A percentile compares a stretch with the other conserved stretches of the same genome.
phyloP scores from a whole-genome alignment of 2,888 invertebrate species.

The Macrophya alboannulata region DNA sequence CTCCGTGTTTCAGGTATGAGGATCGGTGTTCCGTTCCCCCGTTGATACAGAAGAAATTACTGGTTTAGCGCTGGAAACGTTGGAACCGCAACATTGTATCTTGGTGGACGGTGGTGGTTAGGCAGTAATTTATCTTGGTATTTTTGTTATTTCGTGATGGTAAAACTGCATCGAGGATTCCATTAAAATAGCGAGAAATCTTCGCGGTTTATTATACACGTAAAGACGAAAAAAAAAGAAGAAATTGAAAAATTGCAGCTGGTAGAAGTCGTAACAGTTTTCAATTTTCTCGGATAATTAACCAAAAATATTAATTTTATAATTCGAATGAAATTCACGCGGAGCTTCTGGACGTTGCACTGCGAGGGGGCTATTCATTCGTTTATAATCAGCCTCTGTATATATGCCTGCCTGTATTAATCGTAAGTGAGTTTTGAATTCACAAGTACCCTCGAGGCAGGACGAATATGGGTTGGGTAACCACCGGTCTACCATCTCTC shows the following conservation, averaged over 20 bases:
- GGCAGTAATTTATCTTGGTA: conserved; percentile 27
- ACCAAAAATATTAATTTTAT: not conserved
- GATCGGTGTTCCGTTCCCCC: not conserved
- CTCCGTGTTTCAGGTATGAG: not conserved
- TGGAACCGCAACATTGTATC: conserved; percentile 52
- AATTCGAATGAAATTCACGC: not conserved
- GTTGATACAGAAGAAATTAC: conserved; percentile 16
- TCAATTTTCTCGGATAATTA: not conserved
- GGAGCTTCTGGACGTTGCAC: not conserved
- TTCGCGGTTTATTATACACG: not conserved
- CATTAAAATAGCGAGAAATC: conserved; percentile 38
- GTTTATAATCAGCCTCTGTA: conserved; percentile 15
- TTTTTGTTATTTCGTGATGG: not conserved
- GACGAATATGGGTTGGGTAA: conserved; percentile 69
- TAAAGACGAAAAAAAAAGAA: no score
- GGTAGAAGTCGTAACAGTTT: not conserved
- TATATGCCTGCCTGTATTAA: conserved; percentile 25
- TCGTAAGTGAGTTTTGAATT: conserved; percentile 69
- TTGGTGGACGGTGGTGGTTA: conserved; percentile 20
- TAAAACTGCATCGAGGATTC: conserved; percentile 8
- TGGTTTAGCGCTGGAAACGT: conserved; percentile 23
- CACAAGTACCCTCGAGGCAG: conserved; percentile 65
- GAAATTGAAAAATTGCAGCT: not conserved
- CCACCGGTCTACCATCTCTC: conserved; percentile 66
- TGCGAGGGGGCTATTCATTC: not conserved